Conservation (phyloP, 2,888 invertebrate species). For the Steromphala cineraria region DNA sequence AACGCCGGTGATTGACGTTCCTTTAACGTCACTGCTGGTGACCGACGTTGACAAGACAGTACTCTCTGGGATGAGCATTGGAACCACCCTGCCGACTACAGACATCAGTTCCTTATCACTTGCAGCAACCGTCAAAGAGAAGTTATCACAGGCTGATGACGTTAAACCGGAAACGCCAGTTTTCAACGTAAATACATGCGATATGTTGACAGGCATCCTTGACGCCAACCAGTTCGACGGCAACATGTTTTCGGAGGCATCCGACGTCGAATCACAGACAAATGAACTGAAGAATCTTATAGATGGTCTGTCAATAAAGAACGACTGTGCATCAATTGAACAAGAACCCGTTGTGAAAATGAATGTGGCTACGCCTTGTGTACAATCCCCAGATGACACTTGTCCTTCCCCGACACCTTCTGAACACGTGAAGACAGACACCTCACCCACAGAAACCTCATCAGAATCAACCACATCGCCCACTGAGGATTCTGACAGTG, state of each 20-base stretch:
- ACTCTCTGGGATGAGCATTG: too few species aligned
- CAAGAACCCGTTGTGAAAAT: not conserved
- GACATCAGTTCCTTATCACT: too few species aligned
- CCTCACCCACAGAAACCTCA: not conserved
- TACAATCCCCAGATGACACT: not conserved
- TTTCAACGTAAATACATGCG: not conserved
- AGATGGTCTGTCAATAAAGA: not conserved
- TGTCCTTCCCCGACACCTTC: not conserved
- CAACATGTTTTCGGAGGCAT: slow-evolving; percentile 19
- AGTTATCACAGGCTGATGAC: not conserved
- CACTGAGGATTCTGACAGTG: not conserved
- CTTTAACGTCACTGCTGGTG: too few species aligned
- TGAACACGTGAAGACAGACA: not conserved
- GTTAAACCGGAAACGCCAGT: not conserved
- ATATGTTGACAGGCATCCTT: not conserved
- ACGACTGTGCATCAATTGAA: not conserved
- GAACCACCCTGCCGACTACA: too few species aligned
- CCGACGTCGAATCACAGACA: slow-evolving; percentile 9
- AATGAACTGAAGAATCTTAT: slow-evolving; percentile 20
- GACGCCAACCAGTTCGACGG: not conserved
- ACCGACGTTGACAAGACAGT: too few species aligned
- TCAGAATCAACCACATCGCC: not conserved
- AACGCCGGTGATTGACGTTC: too few species aligned
- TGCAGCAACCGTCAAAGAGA: not conserved
- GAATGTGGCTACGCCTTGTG: not conserved